phyloP scores from a whole-genome alignment of 35 echinoderm and acorn worm species.

The Diadema setosum region DNA sequence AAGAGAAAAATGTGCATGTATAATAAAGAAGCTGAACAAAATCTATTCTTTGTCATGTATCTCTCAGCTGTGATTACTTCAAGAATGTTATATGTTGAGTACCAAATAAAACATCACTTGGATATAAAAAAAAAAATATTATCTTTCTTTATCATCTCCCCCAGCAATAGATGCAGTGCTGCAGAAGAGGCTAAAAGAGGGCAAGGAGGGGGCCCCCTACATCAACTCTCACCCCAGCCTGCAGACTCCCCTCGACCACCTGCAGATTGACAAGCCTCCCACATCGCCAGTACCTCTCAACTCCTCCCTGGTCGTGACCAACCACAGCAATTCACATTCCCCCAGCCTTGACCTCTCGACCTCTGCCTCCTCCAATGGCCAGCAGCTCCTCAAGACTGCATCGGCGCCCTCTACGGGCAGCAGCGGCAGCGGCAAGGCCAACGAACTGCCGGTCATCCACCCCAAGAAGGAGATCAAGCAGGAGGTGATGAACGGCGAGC shows the following conservation, averaged over 20 bases:
- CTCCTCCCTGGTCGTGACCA: constrained; percentile 11
- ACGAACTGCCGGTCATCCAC: background rate
- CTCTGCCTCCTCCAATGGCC: constrained; percentile 27
- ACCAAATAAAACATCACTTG: too few relatives aligned
- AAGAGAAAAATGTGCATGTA: too few relatives aligned
- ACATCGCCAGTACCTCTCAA: background rate
- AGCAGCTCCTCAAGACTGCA: constrained; percentile 57
- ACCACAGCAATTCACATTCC: constrained; percentile 34
- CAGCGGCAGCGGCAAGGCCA: background rate
- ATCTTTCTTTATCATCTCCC: background rate
- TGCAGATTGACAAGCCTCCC: background rate
- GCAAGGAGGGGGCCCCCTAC: background rate
- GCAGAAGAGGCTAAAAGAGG: background rate
- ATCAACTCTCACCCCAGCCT: constrained; percentile 22
- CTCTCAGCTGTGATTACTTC: too few relatives aligned
- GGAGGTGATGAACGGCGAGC: constrained; percentile 14
- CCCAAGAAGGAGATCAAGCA: constrained; percentile 30
- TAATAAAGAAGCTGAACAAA: too few relatives aligned
- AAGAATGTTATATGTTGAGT: too few relatives aligned
- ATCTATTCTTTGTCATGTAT: too few relatives aligned
- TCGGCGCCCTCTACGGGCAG: background rate
- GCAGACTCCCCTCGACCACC: background rate
- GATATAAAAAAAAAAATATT: too few relatives aligned
- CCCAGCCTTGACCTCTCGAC: background rate
- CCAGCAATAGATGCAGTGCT: constrained; percentile 8